Evolutionary conservation across 2,113 vertebrate genomes (phyloP).

Genomic region (Chloroceryle aenea): DNA sequence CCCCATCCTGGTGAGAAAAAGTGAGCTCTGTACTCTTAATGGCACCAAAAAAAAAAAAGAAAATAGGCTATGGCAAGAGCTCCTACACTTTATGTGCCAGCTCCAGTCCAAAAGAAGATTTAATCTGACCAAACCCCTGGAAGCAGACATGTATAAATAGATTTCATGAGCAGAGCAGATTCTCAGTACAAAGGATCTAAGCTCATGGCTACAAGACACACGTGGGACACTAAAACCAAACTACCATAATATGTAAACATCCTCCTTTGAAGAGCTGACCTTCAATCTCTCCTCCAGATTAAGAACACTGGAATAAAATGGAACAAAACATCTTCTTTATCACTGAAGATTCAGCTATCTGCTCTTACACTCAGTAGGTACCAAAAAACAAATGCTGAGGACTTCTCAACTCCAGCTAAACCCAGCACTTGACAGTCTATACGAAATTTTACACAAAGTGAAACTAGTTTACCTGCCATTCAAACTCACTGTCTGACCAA

Average conservation of each 20-base stretch:
- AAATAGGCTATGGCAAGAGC: background rate
- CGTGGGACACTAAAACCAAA: background rate
- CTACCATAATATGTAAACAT: fast-evolving
- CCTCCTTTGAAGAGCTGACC: background rate
- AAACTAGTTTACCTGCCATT: slow-evolving; percentile 91
- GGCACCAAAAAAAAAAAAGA: background rate
- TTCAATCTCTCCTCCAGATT: background rate
- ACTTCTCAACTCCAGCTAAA: background rate
- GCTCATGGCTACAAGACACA: background rate
- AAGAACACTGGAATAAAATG: background rate
- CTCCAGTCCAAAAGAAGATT: background rate
- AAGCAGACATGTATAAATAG: background rate
- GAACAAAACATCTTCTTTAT: background rate
- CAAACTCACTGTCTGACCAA: slow-evolving; percentile 99
- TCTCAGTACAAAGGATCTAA: background rate
- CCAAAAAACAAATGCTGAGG: background rate
- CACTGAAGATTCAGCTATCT: background rate
- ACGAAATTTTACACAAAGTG: background rate
- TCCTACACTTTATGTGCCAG: background rate
- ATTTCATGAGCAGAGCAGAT: background rate
- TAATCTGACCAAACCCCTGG: background rate
- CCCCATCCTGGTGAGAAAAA: background rate
- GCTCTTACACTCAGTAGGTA: background rate
- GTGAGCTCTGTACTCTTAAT: background rate
- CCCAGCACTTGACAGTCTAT: background rate